These are phyloP conservation scores for Antechinus stuartii DNA, from an alignment of 2,113 vertebrate species.

Conservation along the genomic window DNA sequence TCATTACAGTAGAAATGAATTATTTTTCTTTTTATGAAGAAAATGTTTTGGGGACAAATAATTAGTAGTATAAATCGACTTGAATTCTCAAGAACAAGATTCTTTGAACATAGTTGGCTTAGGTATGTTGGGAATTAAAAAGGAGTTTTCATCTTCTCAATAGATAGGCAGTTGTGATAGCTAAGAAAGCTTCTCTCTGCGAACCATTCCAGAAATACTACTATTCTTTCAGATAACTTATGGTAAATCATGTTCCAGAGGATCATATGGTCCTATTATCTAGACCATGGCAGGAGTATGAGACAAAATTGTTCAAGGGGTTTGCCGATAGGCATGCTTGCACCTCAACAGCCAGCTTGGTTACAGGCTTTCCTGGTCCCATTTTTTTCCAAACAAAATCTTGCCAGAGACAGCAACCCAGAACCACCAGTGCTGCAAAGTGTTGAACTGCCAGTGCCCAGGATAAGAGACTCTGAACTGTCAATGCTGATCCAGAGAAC, in stretches of 20 bases:
- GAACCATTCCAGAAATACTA: not conserved
- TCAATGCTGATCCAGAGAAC: no score
- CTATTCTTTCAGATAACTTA: not conserved
- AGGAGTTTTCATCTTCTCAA: constrained; percentile 15
- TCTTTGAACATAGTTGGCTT: constrained; percentile 18
- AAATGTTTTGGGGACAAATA: not conserved
- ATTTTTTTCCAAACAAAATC: no score
- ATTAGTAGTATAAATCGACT: not conserved
- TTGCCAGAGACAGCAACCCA: no score
- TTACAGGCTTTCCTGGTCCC: no score
- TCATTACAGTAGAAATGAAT: not conserved
- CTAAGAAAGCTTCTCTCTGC: not conserved
- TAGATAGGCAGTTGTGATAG: not conserved
- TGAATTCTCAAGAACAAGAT: constrained; percentile 23
- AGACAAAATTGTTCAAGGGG: not conserved
- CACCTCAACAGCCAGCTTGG: no score
- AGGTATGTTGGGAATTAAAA: not conserved
- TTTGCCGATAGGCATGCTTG: not conserved
- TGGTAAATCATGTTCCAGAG: not conserved
- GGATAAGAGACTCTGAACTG: no score
- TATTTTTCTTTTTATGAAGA: not conserved
- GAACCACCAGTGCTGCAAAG: no score
- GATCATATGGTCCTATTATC: not conserved
- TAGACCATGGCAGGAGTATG: not conserved
- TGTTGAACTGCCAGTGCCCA: no score